Base-by-base conservation (phyloP, 2,113 vertebrate genomes). In the Tursiops truncatus region DNA sequence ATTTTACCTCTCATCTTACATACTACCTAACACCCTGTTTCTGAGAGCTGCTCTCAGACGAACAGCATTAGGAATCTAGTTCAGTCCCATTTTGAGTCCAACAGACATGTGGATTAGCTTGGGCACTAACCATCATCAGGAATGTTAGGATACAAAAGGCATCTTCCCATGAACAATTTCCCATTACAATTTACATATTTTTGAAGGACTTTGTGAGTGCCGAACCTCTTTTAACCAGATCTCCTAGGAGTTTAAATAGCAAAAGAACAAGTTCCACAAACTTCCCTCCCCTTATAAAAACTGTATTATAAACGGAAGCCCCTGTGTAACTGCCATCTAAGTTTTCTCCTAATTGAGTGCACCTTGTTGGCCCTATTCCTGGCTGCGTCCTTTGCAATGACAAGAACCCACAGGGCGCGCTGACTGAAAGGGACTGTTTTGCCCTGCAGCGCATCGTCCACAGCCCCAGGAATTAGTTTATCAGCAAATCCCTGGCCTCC, bases 361-460 rank as follows among this genome's bases (percentile, higher is more conserved):
- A 12, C 0, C 25, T 70, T 18, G 17, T 23, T 0, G 2, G 76
- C 47, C 20, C 31, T 31, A 5, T 7, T 28, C 41, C 60, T 3
- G 17, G 38, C 20, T 41, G 21, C 0, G 3, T 17, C 36, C 26
- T 33, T 71, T 5, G 9, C 56, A 33, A 26, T 41, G 85, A 5
- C 1, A 50, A 68, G 68, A 77, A 12, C 15, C 44, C 1, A 0
- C 9, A 6, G 68, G 13, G 58, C 23, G 36, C 0, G 1, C 28
- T 41, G 68, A 65, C 15, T 3, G 36, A n/a, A 56, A 67, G 58
- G 41, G n/a, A 11, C 56, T 3, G 1, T 25, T 62, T 5, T 20
- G 23, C 47, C 47, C 28, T 17, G 3, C 23, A 6, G 80, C 74
- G 20, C 17, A 15, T 11, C 0, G 0, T 11, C 41, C 25, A 7